Evolutionary conservation across 2,113 vertebrate species (phyloP).

Genomic region (Lates calcarifer): DNA sequence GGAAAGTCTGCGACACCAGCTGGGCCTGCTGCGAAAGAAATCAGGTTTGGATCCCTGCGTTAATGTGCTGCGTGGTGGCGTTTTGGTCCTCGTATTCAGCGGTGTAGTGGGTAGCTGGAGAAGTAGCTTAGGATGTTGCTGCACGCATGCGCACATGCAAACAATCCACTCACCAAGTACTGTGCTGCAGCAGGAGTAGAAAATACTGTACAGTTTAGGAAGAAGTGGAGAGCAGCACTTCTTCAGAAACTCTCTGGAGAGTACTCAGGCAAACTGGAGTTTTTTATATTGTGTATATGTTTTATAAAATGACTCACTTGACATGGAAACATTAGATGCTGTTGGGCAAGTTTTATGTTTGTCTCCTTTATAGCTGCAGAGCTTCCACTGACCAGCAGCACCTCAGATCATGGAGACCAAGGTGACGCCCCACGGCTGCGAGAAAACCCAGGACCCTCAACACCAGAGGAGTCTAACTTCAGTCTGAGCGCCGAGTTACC

Average conservation of each 20-base stretch:
- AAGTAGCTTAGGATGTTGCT: background rate
- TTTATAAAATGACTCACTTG: background rate
- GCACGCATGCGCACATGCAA: constrained; percentile 8
- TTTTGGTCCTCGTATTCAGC: background rate
- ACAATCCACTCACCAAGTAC: background rate
- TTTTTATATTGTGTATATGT: background rate
- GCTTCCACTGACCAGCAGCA: constrained; percentile 1
- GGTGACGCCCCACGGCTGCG: background rate
- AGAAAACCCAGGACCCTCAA: constrained; percentile 19
- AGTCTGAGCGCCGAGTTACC: background rate
- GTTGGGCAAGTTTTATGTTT: background rate
- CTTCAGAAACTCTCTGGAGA: background rate
- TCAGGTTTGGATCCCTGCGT: constrained; percentile 7
- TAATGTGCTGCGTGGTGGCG: background rate
- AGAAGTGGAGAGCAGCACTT: background rate
- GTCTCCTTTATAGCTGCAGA: constrained; percentile 9
- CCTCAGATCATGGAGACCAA: background rate
- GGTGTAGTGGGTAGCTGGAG: background rate
- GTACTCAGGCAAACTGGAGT: background rate
- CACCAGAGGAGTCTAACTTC: background rate
- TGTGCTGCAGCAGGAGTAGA: background rate
- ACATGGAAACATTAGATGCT: background rate
- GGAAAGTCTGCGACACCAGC: constrained; percentile 15
- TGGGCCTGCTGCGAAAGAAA: constrained; percentile 1
- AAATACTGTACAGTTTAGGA: background rate